Conservation (phyloP, 2,113 vertebrate species). For the Syngnathus scovelli region DNA sequence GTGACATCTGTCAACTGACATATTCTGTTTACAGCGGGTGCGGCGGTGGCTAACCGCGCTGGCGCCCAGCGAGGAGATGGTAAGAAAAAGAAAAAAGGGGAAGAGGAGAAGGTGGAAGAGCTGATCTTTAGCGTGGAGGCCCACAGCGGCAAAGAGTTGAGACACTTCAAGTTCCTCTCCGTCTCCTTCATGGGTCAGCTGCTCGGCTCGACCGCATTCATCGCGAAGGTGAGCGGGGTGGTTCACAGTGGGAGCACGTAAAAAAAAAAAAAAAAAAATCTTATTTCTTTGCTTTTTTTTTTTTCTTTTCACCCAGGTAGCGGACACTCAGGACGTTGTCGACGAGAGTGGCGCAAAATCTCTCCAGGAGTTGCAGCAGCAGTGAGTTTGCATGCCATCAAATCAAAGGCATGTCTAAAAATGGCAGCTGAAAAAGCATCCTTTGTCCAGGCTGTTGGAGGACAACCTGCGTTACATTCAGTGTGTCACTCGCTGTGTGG, state of each 20-base stretch:
- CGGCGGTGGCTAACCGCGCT: conserved; percentile 40
- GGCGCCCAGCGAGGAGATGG: conserved; percentile 1
- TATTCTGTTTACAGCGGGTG: conserved; percentile 14
- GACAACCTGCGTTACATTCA: conserved; percentile 83
- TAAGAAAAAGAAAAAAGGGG: conserved; percentile 38
- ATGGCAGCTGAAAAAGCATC: not conserved
- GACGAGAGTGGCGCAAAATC: conserved; percentile 1
- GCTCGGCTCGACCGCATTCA: conserved; percentile 77
- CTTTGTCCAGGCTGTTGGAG: conserved; percentile 78
- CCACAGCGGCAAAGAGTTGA: conserved; percentile 85
- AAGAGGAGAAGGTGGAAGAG: conserved; percentile 58
- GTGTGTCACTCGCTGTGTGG: conserved; percentile 78
- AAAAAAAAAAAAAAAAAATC: too few species aligned
- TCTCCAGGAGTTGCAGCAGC: conserved; percentile 70
- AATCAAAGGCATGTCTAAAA: not conserved
- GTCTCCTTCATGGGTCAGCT: conserved; percentile 90
- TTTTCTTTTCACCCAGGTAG: conserved; percentile 48
- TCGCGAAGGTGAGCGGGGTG: conserved; percentile 76
- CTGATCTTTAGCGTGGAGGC: conserved; percentile 79
- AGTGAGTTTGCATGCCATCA: conserved; percentile 40
- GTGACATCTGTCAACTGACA: too few species aligned
- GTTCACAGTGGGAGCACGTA: too few species aligned
- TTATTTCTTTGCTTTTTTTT: not conserved
- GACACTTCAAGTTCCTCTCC: conserved; percentile 88
- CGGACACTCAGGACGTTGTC: conserved; percentile 18